Conservation (phyloP, 2,797 vertebrate genomes). For the Siniperca undulata region DNA sequence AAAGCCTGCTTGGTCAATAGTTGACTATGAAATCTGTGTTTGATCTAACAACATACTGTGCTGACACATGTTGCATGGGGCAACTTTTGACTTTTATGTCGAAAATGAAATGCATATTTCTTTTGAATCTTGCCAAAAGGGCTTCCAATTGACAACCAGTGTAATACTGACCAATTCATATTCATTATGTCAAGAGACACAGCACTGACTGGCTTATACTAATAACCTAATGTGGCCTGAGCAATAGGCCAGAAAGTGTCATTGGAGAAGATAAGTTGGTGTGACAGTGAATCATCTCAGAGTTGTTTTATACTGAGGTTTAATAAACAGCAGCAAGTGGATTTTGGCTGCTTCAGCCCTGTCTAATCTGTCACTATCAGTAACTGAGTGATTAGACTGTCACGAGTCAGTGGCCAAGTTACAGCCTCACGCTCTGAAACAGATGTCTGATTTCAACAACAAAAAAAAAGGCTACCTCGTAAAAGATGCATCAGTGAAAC, state of each 20-base stretch:
- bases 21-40: background rate
- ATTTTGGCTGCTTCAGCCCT: background rate
- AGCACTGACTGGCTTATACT: background rate
- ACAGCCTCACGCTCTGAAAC: background rate
- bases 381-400: slow-evolving; percentile 29
- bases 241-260: background rate
- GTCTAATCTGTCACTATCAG: slow-evolving; percentile 36
- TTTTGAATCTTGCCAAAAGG: background rate
- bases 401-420: slow-evolving; percentile 17
- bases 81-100: background rate
- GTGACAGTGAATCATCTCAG: slow-evolving; percentile 13
- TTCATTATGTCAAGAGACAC: background rate
- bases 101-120: background rate
- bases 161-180: background rate
- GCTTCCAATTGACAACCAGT: background rate
- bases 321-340: slow-evolving; percentile 7
- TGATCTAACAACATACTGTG: background rate
- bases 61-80: background rate
- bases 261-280: background rate
- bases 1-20: background rate
- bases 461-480: no score
- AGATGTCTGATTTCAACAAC: background rate
- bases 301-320: slow-evolving; percentile 3
- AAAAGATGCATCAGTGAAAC: background rate
- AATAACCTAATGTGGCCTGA: slow-evolving; percentile 9